Conservation (phyloP, 2,113 vertebrate species). For the Tauraco erythrolophus region DNA sequence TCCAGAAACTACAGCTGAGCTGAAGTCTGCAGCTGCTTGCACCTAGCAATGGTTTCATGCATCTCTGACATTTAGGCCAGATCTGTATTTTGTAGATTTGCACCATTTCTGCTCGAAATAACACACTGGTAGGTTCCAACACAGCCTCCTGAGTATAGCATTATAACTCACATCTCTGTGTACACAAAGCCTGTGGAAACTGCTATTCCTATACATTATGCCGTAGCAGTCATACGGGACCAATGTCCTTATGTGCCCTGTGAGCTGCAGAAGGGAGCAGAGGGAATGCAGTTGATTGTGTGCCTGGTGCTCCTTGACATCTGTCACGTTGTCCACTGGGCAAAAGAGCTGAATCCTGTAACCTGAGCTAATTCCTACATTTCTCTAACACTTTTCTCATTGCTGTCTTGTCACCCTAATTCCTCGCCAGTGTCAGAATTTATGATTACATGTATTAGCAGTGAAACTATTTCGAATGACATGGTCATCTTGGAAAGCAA, state of each 20-base stretch:
- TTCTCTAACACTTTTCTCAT: slow-evolving; percentile 45
- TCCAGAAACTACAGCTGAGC: not conserved
- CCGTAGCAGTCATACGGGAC: accelerated
- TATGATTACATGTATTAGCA: not conserved
- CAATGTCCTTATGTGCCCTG: not conserved
- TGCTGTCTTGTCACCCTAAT: slow-evolving; percentile 6
- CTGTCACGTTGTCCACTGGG: not conserved
- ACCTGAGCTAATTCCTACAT: not conserved
- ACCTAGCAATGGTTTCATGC: not conserved
- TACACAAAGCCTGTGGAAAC: not conserved
- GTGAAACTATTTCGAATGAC: not conserved
- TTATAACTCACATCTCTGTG: not conserved
- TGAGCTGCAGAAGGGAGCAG: not conserved
- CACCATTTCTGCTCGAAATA: not conserved
- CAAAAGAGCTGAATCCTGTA: not conserved
- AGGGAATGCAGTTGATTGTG: accelerated
- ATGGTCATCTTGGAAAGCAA: slow-evolving; percentile 39
- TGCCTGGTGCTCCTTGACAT: not conserved
- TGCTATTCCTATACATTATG: not conserved
- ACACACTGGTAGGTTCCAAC: not conserved
- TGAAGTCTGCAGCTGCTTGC: not conserved
- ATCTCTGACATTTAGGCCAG: not conserved
- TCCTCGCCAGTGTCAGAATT: not conserved
- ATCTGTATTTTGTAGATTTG: not conserved
- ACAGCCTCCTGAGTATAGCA: not conserved